Conservation (phyloP, 1,140 invertebrate genomes). For the Diorhabda sublineata region DNA sequence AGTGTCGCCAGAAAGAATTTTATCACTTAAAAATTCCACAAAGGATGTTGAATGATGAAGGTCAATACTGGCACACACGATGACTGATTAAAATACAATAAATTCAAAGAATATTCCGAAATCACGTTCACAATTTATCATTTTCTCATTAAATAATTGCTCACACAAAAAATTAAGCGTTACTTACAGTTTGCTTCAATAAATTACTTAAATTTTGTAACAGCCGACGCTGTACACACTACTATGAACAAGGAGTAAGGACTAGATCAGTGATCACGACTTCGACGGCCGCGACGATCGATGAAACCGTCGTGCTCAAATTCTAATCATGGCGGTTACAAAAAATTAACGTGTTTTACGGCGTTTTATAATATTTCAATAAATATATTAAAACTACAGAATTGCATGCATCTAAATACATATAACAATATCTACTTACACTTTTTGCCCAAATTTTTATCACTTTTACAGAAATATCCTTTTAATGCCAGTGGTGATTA, state of each 20-base stretch:
- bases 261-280: conserved; percentile 35
- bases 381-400: neutral
- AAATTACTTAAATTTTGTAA: conserved; percentile 33
- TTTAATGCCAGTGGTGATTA: neutral
- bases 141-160: conserved; percentile 10
- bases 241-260: conserved; percentile 39
- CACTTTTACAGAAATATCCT: neutral
- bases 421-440: neutral
- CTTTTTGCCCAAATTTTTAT: neutral
- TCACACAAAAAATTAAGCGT: conserved; percentile 20
- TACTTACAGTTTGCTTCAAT: conserved; percentile 41
- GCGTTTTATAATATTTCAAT: neutral
- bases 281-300: conserved; percentile 35
- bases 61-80: neutral
- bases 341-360: neutral
- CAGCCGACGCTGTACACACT: conserved; percentile 33
- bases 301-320: conserved; percentile 38
- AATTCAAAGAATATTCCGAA: neutral
- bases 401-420: conserved; percentile 1
- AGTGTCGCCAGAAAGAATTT: neutral
- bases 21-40: conserved; percentile 4
- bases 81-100: too few species aligned
- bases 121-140: conserved; percentile 16
- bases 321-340: conserved; percentile 9
- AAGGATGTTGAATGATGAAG: conserved; percentile 9